Base-by-base conservation (phyloP, 2,888 invertebrate species). In the Drosophila mayaguana region DNA sequence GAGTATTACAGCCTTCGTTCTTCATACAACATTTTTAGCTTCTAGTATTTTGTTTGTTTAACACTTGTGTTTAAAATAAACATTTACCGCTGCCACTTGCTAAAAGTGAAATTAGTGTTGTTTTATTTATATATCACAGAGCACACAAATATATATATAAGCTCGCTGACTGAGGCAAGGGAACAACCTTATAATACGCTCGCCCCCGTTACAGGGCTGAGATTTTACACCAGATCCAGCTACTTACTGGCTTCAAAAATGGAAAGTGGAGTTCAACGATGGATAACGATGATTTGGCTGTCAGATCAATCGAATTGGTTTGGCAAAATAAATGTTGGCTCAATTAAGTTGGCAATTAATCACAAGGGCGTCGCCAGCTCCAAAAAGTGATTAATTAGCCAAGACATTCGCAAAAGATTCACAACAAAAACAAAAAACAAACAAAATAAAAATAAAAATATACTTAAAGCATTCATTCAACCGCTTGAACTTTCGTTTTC, bases 81-180 rank as follows among this genome's bases (percentile, higher is more conserved):
- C 66, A 81, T 54, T 22, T 54, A 54, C 25, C 54, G 60, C 59
- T 32, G 72, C 66, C 63, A 86, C 70, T 81, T 83, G 86, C 88
- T 86, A 89, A 86, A 86, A 86, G 86, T 89, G 86, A 86, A 86
- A 86, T 81, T 89, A 88, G 77, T 75, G 75, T 75, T 80, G 64
- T 79, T 83, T 79, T 72, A 56, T 45, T 14, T 20, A 38, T 45
- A 34, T 22, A 56, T 20, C 28, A 11, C 38, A 40, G 7, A 38
- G 22, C 45, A 42, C 32, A 55, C 25, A 28, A n/a, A 22, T 46
- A 28, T 11, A 48, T 9, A 46, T 28, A 48, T 28, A 42, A 46
- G 56, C 34, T 42, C 14, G 42, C 34, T 42, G n/a, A 28, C 50
- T 45, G 45, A 16, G 32, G 18, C 54, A 56, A 54, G 42, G 36